Conservation (phyloP, 92 coral and sea anemone genomes). For the Paramuricea clavata region DNA sequence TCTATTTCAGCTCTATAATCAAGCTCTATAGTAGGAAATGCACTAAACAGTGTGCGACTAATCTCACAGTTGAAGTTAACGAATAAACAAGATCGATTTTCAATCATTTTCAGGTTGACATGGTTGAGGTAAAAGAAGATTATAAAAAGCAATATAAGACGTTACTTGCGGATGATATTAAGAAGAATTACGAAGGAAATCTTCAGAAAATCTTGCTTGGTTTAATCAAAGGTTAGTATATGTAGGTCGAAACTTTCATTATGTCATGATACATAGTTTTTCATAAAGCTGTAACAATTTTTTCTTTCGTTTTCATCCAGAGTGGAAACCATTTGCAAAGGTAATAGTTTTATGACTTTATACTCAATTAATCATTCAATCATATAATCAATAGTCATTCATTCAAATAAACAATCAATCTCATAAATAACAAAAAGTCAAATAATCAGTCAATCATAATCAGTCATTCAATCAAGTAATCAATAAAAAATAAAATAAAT, state of each 20-base stretch:
- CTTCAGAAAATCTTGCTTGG: slow-evolving; percentile 86
- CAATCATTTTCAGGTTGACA: slow-evolving; percentile 20
- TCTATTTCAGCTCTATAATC: no score
- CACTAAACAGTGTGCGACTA: no score
- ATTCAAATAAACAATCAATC: no score
- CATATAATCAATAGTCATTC: no score
- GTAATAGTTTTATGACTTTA: background rate
- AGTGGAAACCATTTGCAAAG: slow-evolving; percentile 48
- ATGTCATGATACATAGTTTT: no score
- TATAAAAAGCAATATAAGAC: slow-evolving; percentile 81
- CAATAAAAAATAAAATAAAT: no score
- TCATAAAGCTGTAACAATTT: background rate
- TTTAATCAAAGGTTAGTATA: slow-evolving; percentile 87
- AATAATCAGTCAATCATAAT: no score
- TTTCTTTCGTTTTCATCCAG: background rate
- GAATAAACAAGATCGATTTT: background rate
- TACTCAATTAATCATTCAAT: background rate
- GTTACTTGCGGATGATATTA: slow-evolving; percentile 80
- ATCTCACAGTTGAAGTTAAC: no score
- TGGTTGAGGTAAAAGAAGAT: slow-evolving; percentile 68
- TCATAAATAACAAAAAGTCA: no score
- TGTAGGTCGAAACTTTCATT: no score
- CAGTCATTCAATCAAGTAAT: no score
- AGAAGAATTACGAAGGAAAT: slow-evolving; percentile 81
- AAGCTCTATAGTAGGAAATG: no score